Conservation (phyloP, 2,888 invertebrate species). For the Drosophila rellima region DNA sequence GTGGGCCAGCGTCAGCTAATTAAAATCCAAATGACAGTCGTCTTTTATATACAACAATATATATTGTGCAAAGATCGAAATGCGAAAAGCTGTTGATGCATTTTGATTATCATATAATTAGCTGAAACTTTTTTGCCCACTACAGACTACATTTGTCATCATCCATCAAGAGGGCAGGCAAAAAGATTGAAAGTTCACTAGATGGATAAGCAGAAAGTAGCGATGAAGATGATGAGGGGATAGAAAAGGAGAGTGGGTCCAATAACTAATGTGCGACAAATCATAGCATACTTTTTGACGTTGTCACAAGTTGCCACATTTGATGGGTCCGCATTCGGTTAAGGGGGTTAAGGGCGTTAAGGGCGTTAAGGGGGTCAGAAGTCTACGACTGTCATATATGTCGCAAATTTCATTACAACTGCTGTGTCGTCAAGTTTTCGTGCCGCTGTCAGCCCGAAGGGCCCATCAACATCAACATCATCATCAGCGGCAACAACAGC, state of each 20-base stretch:
- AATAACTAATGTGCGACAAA: constrained; percentile 59
- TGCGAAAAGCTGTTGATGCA: constrained; percentile 54
- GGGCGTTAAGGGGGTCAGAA: too few relatives aligned
- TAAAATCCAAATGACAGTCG: constrained; percentile 66
- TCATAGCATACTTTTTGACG: constrained; percentile 70
- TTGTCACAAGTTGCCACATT: constrained; percentile 65
- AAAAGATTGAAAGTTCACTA: constrained; percentile 31
- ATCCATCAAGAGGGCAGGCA: constrained; percentile 48
- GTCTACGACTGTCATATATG: constrained; percentile 66
- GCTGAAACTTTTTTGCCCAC: constrained; percentile 40
- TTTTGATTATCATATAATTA: constrained; percentile 77
- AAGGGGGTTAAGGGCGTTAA: too few relatives aligned
- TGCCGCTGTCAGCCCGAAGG: constrained; percentile 74
- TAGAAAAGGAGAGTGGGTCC: background rate
- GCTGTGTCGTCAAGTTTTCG: constrained; percentile 79
- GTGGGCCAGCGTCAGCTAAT: constrained; percentile 58
- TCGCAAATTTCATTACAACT: constrained; percentile 78
- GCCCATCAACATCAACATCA: constrained; percentile 44
- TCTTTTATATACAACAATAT: constrained; percentile 23
- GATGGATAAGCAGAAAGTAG: too few relatives aligned
- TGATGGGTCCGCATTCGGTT: constrained; percentile 26
- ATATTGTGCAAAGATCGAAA: background rate
- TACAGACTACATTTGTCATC: constrained; percentile 66
- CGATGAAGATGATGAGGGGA: constrained; percentile 1
- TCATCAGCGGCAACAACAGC: constrained; percentile 25